These are phyloP conservation scores for Phymanthus crucifer DNA, from an alignment of 92 coral and sea anemone species.

Conservation along the genomic window DNA sequence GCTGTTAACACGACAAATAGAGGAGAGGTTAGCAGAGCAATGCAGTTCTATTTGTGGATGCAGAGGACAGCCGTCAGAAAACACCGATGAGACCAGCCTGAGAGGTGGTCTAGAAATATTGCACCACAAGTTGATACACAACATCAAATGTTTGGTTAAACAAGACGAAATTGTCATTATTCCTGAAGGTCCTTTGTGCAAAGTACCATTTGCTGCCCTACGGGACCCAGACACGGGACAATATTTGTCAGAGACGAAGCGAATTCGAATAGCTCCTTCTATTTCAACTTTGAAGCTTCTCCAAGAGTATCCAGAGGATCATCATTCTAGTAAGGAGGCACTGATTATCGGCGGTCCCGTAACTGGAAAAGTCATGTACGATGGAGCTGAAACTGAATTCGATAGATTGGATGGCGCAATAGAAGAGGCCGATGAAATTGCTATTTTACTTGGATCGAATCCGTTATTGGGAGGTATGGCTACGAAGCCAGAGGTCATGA, in stretches of 20 bases:
- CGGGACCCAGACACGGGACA: background rate
- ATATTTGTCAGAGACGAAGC: slow-evolving; percentile 9
- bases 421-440: background rate
- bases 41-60: no score
- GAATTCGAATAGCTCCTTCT: background rate
- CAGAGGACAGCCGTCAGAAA: no score
- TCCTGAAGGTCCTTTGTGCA: no score
- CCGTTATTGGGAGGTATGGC: background rate
- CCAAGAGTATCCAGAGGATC: background rate
- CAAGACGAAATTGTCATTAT: no score
- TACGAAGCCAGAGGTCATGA: background rate
- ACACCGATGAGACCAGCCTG: no score
- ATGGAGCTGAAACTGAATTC: background rate
- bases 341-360: background rate
- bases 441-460: background rate
- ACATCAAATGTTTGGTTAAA: no score
- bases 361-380: background rate
- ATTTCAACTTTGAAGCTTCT: background rate
- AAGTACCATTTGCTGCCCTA: no score
- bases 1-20: no score
- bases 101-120: no score
- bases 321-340: background rate
- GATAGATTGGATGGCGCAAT: background rate
- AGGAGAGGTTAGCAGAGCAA: background rate
- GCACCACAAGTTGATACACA: no score